Evolutionary conservation across 2,797 vertebrate genomes (phyloP).

Genomic region (Phyllotis vaccarum): DNA sequence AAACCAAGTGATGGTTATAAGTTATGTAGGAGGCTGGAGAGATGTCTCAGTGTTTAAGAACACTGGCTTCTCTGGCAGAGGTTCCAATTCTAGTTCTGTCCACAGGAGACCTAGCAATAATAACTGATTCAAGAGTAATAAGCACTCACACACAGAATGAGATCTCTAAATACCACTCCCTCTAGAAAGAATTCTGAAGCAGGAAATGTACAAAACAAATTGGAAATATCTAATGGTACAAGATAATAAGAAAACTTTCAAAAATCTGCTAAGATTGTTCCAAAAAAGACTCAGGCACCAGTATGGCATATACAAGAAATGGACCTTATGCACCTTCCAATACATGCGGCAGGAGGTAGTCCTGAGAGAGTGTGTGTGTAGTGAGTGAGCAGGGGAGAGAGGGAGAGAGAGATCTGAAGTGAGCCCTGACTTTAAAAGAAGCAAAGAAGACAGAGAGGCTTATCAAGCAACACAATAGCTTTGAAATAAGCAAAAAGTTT

Average conservation of each 20-base stretch:
- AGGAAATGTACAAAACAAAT: background rate
- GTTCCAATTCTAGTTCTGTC: background rate
- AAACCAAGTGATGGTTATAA: background rate
- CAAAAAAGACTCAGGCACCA: background rate
- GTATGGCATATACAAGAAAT: background rate
- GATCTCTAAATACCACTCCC: background rate
- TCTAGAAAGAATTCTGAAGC: background rate
- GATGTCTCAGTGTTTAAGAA: background rate
- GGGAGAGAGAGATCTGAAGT: background rate
- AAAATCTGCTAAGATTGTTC: too few species aligned
- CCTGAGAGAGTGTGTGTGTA: background rate
- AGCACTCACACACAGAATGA: background rate
- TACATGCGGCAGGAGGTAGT: background rate
- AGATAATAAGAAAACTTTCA: background rate
- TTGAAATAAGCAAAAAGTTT: background rate
- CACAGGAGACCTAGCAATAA: background rate
- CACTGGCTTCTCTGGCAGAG: background rate
- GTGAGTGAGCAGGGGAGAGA: background rate
- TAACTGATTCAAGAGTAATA: background rate
- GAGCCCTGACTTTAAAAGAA: background rate
- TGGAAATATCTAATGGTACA: background rate
- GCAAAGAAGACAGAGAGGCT: background rate
- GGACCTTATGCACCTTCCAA: too few species aligned
- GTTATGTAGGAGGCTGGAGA: background rate
- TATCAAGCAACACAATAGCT: background rate